Base-by-base conservation (phyloP, 2,113 vertebrate species). In the Alectura lathami region DNA sequence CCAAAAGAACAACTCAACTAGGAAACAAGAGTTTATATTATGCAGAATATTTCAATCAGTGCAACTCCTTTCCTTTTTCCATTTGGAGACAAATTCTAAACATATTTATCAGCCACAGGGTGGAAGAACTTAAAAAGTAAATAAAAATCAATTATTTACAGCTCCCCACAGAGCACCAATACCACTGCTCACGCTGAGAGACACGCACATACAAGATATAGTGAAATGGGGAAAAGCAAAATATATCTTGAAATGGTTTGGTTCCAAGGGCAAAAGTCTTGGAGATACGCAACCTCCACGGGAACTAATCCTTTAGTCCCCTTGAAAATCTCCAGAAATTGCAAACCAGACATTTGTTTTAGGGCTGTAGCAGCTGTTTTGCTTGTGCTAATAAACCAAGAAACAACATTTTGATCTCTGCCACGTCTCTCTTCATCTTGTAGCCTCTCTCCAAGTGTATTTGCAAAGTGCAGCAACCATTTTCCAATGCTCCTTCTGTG, bases 11-110 rank as follows among this genome's bases (percentile, higher is more conserved):
- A 80, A 38, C 11, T 54, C 76, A 88, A 38, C 1, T 5, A 17
- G 15, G 17, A 82, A 47, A 75, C 32, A 42, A 38, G 3, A 3
- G 0, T 8, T 48, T 2, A 10, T 17, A 54, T 45, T 5, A 1
- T 8, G 15, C 2, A 23, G 48, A 88, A 47, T 75, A 57, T 18
- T 77, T 77, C 14, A 22, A 14, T 42, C 30, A 66, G 13, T 50
- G 8, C 6, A 77, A 62, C 1, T 72, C 11, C 8, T 1, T 30
- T 74, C 43, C 0, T 36, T 24, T 42, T 22, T 16, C 13, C 1
- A 17, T 36, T 81, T 86, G 51, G 27, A 53, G 14, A 24, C 43
- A 57, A 45, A 13, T 77, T 92, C 53, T 73, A 48, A 77, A 53
- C 24, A 20, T 40, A 60, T 66, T 45, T 74, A 56, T 36, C 53